Percentiles rank a stretch among this genome's conserved stretches.
Conservation (phyloP, 2,888 invertebrate genomes). For the Apotomis betuletana region DNA sequence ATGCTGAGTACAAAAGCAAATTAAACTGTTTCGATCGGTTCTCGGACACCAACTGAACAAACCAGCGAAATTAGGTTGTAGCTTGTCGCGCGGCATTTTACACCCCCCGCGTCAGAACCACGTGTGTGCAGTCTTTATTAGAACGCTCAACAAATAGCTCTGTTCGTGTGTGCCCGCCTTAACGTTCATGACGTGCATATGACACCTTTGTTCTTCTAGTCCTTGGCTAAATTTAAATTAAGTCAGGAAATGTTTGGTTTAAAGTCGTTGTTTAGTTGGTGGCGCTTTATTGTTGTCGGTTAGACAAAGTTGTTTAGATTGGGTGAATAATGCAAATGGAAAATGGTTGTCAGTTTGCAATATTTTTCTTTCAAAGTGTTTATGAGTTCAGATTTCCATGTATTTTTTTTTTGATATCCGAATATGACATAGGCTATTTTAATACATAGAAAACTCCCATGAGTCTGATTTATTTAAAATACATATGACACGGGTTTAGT, state of each 20-base stretch:
- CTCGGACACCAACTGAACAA: no score
- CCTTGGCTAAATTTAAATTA: constrained; percentile 37
- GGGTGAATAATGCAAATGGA: not conserved
- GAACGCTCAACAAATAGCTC: constrained; percentile 58
- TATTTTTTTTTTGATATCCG: no score
- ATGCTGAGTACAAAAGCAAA: no score
- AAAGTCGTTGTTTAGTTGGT: constrained; percentile 13
- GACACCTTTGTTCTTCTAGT: constrained; percentile 41
- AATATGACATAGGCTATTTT: no score
- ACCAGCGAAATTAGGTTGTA: no score
- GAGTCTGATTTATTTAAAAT: no score
- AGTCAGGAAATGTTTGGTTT: constrained; percentile 34
- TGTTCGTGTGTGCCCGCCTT: constrained; percentile 44
- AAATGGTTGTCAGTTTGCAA: no score
- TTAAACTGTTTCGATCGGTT: no score
- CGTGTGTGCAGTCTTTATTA: constrained; percentile 63
- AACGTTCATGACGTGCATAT: constrained; percentile 38
- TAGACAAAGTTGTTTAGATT: not conserved
- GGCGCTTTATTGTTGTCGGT: constrained; percentile 4
- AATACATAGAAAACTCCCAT: no score
- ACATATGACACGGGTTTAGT: no score
- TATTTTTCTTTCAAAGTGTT: no score
- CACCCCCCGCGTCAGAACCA: constrained; percentile 45
- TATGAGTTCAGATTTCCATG: no score
- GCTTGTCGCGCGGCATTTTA: constrained; percentile 31